A percentile compares a stretch with the other conserved stretches of the same genome.
These are phyloP conservation scores for Istiophorus platypterus DNA, from an alignment of 2,113 vertebrate genomes.

Conservation along the genomic window DNA sequence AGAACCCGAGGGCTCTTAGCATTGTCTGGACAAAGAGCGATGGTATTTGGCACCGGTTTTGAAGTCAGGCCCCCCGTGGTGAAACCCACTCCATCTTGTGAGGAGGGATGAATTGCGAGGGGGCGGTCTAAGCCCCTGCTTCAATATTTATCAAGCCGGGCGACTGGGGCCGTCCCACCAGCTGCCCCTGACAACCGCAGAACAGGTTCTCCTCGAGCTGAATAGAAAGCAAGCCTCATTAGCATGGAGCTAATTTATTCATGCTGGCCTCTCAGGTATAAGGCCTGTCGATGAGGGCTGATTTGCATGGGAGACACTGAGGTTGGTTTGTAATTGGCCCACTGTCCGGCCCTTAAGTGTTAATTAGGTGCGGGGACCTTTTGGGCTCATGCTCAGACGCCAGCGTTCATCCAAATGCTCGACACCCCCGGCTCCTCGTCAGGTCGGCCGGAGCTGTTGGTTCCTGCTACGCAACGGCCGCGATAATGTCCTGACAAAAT, in stretches of 20 bases:
- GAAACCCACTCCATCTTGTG: slow-evolving; percentile 66
- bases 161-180: slow-evolving; percentile 60
- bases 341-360: slow-evolving; percentile 59
- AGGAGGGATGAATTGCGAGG: slow-evolving; percentile 58
- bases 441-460: slow-evolving; percentile 32
- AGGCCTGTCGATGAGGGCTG: slow-evolving; percentile 51
- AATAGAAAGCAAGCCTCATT: slow-evolving; percentile 63
- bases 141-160: slow-evolving; percentile 77
- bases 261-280: slow-evolving; percentile 57
- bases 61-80: slow-evolving; percentile 70
- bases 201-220: slow-evolving; percentile 42
- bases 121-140: slow-evolving; percentile 64
- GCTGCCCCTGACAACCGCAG: slow-evolving; percentile 75
- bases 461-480: slow-evolving; percentile 9
- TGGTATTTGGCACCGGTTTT: slow-evolving; percentile 75
- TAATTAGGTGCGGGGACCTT: slow-evolving; percentile 68
- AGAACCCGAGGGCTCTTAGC: slow-evolving; percentile 53
- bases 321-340: slow-evolving; percentile 61
- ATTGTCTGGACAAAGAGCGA: slow-evolving; percentile 63
- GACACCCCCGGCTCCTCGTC: slow-evolving; percentile 33
- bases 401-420: slow-evolving; percentile 38
- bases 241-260: slow-evolving; percentile 77
- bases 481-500: slow-evolving; percentile 45
- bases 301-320: slow-evolving; percentile 64
- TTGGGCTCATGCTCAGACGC: slow-evolving; percentile 60